Conservation (phyloP, 1,140 invertebrate species). For the Pogonus chalceus region DNA sequence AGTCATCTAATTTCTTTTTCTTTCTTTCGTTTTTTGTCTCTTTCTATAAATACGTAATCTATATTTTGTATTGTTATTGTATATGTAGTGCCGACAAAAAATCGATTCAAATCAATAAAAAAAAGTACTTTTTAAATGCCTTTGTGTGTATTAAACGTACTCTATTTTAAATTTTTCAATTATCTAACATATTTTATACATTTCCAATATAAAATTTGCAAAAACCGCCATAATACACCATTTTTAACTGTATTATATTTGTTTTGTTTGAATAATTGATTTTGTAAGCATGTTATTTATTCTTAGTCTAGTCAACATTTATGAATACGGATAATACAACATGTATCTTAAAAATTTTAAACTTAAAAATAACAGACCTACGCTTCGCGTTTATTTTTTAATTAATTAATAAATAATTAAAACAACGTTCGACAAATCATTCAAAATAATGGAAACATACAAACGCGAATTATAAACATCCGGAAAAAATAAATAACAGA, state of each 20-base stretch:
- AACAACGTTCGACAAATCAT: background rate
- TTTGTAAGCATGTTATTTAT: background rate
- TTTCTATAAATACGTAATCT: background rate
- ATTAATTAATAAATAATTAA: no score
- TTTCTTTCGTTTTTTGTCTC: background rate
- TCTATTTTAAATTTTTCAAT: background rate
- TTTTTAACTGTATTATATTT: background rate
- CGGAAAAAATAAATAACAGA: constrained; percentile 14
- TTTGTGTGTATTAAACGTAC: background rate
- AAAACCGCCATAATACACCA: background rate
- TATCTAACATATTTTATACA: background rate
- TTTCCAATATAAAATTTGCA: background rate
- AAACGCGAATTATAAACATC: background rate
- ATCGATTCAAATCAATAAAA: background rate
- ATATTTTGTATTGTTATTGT: constrained; percentile 1
- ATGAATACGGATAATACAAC: background rate
- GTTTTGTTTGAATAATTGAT: background rate
- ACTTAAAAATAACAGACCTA: background rate
- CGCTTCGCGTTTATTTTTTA: background rate
- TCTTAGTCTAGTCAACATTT: background rate
- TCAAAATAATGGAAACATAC: background rate
- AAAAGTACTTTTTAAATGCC: background rate
- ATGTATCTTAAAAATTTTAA: background rate
- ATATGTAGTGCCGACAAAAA: background rate
- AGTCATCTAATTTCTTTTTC: constrained; percentile 3